A percentile compares a stretch with the other conserved stretches of the same genome.
These are phyloP conservation scores for Drosophila lutescens DNA, from an alignment of 2,888 invertebrate genomes.

Conservation along the genomic window DNA sequence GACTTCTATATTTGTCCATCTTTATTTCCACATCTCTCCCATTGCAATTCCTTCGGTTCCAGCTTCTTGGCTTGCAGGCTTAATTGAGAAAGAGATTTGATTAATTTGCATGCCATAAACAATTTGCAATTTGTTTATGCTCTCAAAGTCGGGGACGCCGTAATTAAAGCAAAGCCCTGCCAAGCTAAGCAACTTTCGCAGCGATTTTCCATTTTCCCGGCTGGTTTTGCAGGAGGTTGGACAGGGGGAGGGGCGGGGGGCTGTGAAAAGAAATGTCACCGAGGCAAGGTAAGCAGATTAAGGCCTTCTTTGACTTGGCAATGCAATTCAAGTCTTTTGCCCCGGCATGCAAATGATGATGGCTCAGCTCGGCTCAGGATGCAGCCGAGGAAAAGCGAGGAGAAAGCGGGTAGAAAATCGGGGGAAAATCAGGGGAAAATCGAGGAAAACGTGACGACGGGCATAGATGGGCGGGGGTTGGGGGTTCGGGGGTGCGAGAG, in stretches of 20 bases:
- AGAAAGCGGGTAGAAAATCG: slow-evolving; percentile 2
- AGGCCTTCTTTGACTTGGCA: slow-evolving; percentile 74
- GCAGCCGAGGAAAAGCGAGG: slow-evolving; percentile 9
- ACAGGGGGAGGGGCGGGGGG: neutral
- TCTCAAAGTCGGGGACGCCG: slow-evolving; percentile 53
- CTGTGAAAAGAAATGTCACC: slow-evolving; percentile 44
- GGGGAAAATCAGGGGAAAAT: slow-evolving; percentile 7
- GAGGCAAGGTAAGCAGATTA: slow-evolving; percentile 78
- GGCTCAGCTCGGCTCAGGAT: slow-evolving; percentile 34
- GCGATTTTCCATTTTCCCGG: slow-evolving; percentile 22
- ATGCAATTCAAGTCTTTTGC: slow-evolving; percentile 48
- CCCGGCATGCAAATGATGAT: slow-evolving; percentile 68
- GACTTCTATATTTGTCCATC: neutral
- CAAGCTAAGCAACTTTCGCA: slow-evolving; percentile 39
- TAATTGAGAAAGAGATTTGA: slow-evolving; percentile 75
- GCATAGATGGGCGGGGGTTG: neutral
- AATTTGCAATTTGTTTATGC: slow-evolving; percentile 76
- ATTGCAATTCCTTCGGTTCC: neutral
- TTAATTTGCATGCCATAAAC: slow-evolving; percentile 77
- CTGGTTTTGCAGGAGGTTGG: neutral
- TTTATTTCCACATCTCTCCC: neutral
- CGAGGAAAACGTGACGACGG: neutral
- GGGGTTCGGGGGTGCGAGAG: neutral
- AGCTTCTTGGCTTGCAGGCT: slow-evolving; percentile 37
- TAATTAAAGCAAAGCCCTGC: slow-evolving; percentile 71